Percentiles rank a stretch among this genome's conserved stretches.
phyloP scores from a whole-genome alignment of 2,888 invertebrate species.

The Amorpha juglandis region DNA sequence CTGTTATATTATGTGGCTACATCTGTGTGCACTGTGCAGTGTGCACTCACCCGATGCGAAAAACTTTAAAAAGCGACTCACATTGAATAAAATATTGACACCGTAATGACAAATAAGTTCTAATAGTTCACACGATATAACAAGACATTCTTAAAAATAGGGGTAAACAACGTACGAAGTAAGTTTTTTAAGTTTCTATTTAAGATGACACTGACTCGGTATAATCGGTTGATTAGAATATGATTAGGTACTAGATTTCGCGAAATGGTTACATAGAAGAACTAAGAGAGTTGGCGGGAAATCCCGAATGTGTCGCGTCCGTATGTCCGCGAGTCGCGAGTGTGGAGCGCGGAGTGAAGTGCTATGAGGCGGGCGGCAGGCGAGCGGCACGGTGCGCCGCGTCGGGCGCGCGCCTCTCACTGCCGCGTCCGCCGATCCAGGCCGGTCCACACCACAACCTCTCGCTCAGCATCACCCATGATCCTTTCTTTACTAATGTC shows the following conservation, averaged over 20 bases:
- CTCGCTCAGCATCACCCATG: neutral
- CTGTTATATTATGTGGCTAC: neutral
- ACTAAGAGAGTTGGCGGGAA: neutral
- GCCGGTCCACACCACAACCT: neutral
- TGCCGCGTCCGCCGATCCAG: neutral
- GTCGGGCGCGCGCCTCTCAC: conserved; percentile 1
- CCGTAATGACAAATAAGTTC: too few species aligned
- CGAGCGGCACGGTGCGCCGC: conserved; percentile 13
- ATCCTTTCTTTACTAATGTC: too few species aligned
- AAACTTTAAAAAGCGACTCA: too few species aligned
- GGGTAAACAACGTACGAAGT: neutral
- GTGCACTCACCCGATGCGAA: too few species aligned
- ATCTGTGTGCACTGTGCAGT: neutral
- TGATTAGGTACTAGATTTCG: neutral
- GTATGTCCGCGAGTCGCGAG: neutral
- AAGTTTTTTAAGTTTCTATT: neutral
- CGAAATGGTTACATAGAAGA: neutral
- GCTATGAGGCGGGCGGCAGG: neutral
- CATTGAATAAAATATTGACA: too few species aligned
- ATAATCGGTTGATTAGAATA: neutral
- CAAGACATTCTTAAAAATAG: too few species aligned
- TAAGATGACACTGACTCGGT: neutral
- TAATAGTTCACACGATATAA: too few species aligned
- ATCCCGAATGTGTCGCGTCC: neutral
- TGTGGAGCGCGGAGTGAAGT: neutral